Base-by-base conservation (phyloP, 1,140 invertebrate species). In the Drosophila subpulchrella region DNA sequence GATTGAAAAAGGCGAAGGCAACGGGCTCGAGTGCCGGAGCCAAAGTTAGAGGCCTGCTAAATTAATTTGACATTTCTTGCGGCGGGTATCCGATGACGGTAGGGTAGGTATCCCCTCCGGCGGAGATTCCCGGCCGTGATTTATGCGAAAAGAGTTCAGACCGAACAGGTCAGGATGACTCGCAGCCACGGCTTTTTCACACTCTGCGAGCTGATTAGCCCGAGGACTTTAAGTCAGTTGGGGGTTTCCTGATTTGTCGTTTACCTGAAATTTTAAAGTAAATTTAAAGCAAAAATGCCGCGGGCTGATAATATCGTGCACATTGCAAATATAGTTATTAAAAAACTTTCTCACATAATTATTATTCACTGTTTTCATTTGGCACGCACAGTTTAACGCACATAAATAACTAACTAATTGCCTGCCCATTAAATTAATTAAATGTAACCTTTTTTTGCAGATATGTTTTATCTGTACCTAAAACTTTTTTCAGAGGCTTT, bases 21-120 rank as follows among this genome's bases (percentile, higher is more conserved):
- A 65, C 65, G 53, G 59, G 53, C 62, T 75, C 62, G 62, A 70
- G 76, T 81, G 63, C 44, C 46, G 59, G 58, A 48, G 55, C 65
- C 51, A 89, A 58, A 72, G 68, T 75, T 77, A 74, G 71, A 65
- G 58, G 59, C 60, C 63, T 68, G 83, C 66, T 88, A 88, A 88
- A 88, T 88, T 88, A 89, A 88, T 88, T 88, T 88, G 84, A 84
- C 84, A 89, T 88, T 80, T 80, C 68, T 83, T 89, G 84, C 56
- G 86, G 76, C 51, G 75, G 75, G 53, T 51, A 70, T 61, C 62
- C 70, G 36, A 51, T 63, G 72, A 47, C 54, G 42, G 42, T 5
- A 8, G 51, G 47, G 17, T 5, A 8, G 51, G 47, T 48, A 15
- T 73, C 46, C 63, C 50, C 58, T 44, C 42, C 20, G 15, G 32